A percentile compares a stretch with the other conserved stretches of the same genome.
Evolutionary conservation across 2,797 vertebrate genomes (phyloP).

Genomic region (Pyrocephalus nanus): DNA sequence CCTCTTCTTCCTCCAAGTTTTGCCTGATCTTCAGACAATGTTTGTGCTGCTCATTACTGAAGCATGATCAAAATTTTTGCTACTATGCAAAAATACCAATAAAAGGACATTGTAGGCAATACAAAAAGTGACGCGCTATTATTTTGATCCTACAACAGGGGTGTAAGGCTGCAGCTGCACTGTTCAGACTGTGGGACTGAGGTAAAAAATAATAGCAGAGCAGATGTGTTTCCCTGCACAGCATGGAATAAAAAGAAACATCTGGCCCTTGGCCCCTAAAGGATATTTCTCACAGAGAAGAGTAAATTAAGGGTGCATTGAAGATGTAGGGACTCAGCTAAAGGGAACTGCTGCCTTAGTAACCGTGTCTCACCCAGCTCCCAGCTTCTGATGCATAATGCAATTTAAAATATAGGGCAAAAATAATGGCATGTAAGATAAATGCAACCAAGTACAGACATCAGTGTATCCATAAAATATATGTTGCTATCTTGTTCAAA

Average conservation of each 20-base stretch:
- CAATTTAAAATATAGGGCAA: slow-evolving; percentile 11
- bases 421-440: not conserved
- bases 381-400: not conserved
- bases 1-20: not conserved
- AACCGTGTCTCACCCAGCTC: not conserved
- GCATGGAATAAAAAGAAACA: slow-evolving; percentile 48
- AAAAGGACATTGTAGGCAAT: not conserved
- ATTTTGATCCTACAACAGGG: not conserved
- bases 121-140: not conserved
- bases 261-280: slow-evolving; percentile 61
- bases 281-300: slow-evolving; percentile 16
- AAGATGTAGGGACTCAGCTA: slow-evolving; percentile 19
- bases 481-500: slow-evolving; percentile 31
- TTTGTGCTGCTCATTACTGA: not conserved
- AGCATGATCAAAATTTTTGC: not conserved
- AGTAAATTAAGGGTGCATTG: slow-evolving; percentile 43
- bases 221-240: slow-evolving; percentile 33
- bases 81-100: not conserved
- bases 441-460: not conserved
- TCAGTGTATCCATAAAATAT: slow-evolving; percentile 21
- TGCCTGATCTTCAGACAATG: not conserved
- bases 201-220: slow-evolving; percentile 38
- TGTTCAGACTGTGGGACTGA: not conserved
- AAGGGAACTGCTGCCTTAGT: slow-evolving; percentile 24
- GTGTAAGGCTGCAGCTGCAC: slow-evolving; percentile 31